Conservation (phyloP, 2,113 vertebrate species). For the Murina feae region DNA sequence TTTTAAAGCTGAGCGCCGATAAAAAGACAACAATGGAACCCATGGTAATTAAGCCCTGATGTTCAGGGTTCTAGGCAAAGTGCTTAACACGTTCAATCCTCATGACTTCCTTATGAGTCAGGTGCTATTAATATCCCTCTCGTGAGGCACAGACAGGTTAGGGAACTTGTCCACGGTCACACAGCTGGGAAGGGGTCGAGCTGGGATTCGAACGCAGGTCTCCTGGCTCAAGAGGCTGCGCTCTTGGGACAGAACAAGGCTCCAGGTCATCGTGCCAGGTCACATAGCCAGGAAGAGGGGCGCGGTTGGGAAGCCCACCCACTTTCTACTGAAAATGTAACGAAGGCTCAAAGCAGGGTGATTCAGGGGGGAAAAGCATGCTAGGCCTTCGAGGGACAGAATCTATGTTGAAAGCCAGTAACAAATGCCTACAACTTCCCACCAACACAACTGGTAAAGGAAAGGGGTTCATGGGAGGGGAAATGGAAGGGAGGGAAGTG, state of each 20-base stretch:
- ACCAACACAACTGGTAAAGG: neutral
- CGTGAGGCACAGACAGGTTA: conserved; percentile 57
- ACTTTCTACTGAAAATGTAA: neutral
- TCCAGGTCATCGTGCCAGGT: neutral
- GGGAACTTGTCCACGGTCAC: conserved; percentile 66
- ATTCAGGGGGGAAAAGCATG: neutral
- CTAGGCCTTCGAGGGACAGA: neutral
- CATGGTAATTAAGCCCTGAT: conserved; percentile 55
- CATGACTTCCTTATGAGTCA: conserved; percentile 53
- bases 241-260: neutral
- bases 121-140: conserved; percentile 62
- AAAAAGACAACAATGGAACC: conserved; percentile 46
- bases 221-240: neutral
- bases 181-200: conserved; percentile 31
- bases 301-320: rapidly evolving
- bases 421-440: neutral
- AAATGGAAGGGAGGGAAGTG: neutral
- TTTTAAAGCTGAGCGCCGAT: neutral
- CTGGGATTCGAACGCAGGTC: neutral
- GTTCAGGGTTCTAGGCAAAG: conserved; percentile 53
- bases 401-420: conserved; percentile 14
- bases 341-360: neutral
- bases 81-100: conserved; percentile 62
- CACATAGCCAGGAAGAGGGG: neutral
- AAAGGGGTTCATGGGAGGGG: neutral